phyloP scores from a whole-genome alignment of 2,797 vertebrate genomes.

The Garrulus glandarius region DNA sequence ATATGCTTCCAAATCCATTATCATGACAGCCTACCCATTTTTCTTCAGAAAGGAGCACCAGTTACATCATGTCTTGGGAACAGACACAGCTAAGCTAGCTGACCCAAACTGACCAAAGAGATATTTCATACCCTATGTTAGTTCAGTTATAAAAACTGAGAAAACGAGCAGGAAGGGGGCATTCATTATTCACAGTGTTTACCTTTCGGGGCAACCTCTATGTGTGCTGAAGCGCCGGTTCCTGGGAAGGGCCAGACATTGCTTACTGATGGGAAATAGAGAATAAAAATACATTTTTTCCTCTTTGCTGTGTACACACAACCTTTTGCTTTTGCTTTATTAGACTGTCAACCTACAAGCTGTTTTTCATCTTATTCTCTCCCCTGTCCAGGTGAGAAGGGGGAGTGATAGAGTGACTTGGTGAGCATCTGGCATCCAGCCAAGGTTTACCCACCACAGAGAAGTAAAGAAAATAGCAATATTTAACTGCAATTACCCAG shows the following conservation, averaged over 20 bases:
- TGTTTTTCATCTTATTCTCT: background rate
- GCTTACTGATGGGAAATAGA: background rate
- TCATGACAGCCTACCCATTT: background rate
- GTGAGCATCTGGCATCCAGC: background rate
- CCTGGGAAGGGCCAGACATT: background rate
- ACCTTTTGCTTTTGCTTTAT: background rate
- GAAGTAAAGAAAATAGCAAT: background rate
- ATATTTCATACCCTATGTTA: background rate
- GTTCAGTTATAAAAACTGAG: background rate
- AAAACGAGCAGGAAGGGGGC: background rate
- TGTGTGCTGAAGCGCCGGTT: background rate
- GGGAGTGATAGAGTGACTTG: background rate
- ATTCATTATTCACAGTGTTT: background rate
- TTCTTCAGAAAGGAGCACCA: background rate
- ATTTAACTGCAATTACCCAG: background rate
- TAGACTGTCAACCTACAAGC: background rate
- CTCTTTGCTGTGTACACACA: background rate
- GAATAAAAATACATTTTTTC: background rate
- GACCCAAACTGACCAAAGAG: background rate
- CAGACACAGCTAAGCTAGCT: background rate
- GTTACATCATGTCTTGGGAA: background rate
- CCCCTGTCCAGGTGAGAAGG: background rate
- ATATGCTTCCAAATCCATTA: background rate
- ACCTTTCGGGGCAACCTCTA: accelerated
- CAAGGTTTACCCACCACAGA: background rate